Base-by-base conservation (phyloP, 2,888 invertebrate genomes). In the Scotopteryx bipunctaria region DNA sequence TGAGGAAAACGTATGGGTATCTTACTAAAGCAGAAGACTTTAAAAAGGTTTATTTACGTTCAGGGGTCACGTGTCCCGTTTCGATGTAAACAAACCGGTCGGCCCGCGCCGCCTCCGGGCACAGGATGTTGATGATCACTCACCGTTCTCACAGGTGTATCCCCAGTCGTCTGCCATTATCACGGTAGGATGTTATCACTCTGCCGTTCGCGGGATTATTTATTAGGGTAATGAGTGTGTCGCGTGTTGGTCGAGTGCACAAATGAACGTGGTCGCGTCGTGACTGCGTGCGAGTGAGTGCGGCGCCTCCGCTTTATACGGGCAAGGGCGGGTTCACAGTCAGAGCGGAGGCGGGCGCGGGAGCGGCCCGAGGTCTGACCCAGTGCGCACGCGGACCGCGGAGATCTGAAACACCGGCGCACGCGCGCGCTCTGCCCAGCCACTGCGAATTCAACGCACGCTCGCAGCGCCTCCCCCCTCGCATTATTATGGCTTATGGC, bases 91-190 rank as follows among this genome's bases (percentile, higher is more conserved):
- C 87, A 90, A 87, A 89, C 86, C 87, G 87, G 86, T 87, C 76
- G 47, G 11, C 32, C 14, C 63, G 66, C 63, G 65, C 65, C 63
- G 65, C 64, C 67, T 52, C 64, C 59, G 61, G 49, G 50, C 55
- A 62, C 60, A 54, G 58, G 56, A 63, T 57, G 56, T 61, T 17
- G 65, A 59, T 67, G 60, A 57, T 25, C 44, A 89, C 91, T 91
- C 73, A 92, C 93, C 93, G 78, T 93, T 92, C 63, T 87, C 88
- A 67, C 86, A 82, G 65, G 91, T 91, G 82, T 93, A 93, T 81
- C 92, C 93, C 93, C 93, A 93, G 52, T 91, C 91, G 65, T 86
- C 84, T 66, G 85, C 88, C 88, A 91, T 91, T 67, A 63, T 68
- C 71, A 71, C 75, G 61, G 66, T 57, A 68, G 76, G 69, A 69